A percentile compares a stretch with the other conserved stretches of the same genome.
These are phyloP conservation scores for Spheniscus humboldti DNA, from an alignment of 2,797 vertebrate genomes.

Conservation along the genomic window DNA sequence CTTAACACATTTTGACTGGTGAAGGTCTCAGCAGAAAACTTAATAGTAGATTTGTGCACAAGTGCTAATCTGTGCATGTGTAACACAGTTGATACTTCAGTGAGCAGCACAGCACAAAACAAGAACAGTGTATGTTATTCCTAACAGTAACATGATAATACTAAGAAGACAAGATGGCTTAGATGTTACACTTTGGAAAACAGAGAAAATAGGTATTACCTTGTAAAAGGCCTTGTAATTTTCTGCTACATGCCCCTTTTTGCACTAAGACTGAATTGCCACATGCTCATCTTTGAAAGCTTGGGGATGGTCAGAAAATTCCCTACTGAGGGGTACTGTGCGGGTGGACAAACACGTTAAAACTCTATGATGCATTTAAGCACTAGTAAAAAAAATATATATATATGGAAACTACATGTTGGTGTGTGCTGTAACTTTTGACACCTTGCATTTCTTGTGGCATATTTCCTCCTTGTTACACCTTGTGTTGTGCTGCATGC, in stretches of 20 bases:
- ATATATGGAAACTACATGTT: not conserved
- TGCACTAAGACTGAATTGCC: not conserved
- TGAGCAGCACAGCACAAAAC: not conserved
- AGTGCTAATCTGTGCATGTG: rapidly evolving
- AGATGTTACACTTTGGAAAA: not conserved
- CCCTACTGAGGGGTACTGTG: not conserved
- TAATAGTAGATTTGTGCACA: not conserved
- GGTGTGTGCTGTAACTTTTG: not conserved
- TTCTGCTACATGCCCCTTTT: not conserved
- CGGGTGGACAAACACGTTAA: not conserved
- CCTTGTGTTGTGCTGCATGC: not conserved
- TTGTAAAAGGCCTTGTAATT: not conserved
- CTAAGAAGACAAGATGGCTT: not conserved
- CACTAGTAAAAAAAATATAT: not conserved
- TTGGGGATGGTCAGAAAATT: not conserved
- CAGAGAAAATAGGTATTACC: not conserved
- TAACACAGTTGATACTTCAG: not conserved
- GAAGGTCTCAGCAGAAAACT: not conserved
- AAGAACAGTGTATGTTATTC: not conserved
- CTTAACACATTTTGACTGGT: not conserved
- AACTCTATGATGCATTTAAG: not conserved
- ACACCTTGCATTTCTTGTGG: not conserved
- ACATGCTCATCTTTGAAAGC: not conserved
- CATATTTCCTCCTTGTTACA: not conserved
- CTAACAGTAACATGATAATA: not conserved